These are phyloP conservation scores for Diphyllodes magnificus DNA, from an alignment of 2,113 vertebrate species.

Conservation along the genomic window DNA sequence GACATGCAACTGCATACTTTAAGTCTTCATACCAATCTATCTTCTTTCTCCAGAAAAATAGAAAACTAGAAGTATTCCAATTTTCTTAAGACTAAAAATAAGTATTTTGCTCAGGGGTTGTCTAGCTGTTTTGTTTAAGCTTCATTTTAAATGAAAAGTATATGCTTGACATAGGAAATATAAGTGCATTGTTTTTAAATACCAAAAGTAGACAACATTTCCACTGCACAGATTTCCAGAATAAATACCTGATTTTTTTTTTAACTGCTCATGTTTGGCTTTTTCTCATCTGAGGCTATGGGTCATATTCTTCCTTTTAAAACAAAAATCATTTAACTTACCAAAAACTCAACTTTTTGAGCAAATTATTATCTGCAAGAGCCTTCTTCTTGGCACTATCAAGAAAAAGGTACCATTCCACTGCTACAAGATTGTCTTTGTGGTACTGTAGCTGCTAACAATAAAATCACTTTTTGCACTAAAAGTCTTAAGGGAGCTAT, in stretches of 20 bases:
- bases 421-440: neutral
- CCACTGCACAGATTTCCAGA: neutral
- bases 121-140: neutral
- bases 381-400: neutral
- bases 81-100: neutral
- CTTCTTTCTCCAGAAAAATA: neutral
- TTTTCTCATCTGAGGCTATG: neutral
- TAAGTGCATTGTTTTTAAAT: neutral
- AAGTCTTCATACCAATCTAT: neutral
- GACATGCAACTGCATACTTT: neutral
- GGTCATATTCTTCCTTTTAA: neutral
- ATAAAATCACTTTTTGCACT: constrained; percentile 23
- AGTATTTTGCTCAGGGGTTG: neutral
- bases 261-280: neutral
- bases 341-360: neutral
- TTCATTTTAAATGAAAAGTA: neutral
- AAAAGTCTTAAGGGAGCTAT: constrained; percentile 47
- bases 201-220: neutral
- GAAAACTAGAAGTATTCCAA: neutral
- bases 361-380: neutral
- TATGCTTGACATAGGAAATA: neutral
- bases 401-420: neutral
- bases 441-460: constrained; percentile 12
- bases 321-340: neutral
- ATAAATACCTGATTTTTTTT: neutral